These are phyloP conservation scores for Dryadula phaetusa DNA, from an alignment of 2,888 invertebrate genomes.

Conservation along the genomic window DNA sequence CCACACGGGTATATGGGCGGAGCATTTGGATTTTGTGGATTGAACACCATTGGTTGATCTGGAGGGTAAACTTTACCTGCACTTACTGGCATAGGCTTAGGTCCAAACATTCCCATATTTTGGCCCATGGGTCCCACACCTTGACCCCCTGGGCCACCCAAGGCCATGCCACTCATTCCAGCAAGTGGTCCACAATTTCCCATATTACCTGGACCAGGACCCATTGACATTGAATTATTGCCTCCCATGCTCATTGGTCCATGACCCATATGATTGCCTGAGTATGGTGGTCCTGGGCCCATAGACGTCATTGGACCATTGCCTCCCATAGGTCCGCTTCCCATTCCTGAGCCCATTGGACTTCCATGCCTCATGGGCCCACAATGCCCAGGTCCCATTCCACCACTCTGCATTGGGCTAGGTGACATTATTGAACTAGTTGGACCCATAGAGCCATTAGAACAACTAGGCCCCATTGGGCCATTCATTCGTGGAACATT, in stretches of 20 bases:
- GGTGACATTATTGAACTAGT: slow-evolving; percentile 83
- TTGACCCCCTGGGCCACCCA: slow-evolving; percentile 81
- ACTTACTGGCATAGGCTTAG: slow-evolving; percentile 96
- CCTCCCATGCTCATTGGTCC: slow-evolving; percentile 82
- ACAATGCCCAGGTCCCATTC: slow-evolving; percentile 81
- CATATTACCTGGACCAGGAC: slow-evolving; percentile 78
- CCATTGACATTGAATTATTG: slow-evolving; percentile 77
- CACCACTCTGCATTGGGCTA: slow-evolving; percentile 79
- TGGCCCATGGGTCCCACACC: slow-evolving; percentile 85
- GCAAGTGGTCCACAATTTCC: slow-evolving; percentile 79
- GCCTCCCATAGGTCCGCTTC: slow-evolving; percentile 84
- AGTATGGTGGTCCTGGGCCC: slow-evolving; percentile 79
- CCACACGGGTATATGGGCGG: slow-evolving; percentile 99
- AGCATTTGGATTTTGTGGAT: slow-evolving; percentile 98
- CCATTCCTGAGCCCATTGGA: slow-evolving; percentile 83
- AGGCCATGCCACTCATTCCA: slow-evolving; percentile 82
- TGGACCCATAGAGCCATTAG: slow-evolving; percentile 84
- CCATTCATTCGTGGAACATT: slow-evolving; percentile 84
- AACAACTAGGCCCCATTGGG: slow-evolving; percentile 82
- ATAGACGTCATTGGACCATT: slow-evolving; percentile 79
- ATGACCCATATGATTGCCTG: slow-evolving; percentile 80
- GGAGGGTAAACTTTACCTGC: slow-evolving; percentile 97
- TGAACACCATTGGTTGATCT: slow-evolving; percentile 98
- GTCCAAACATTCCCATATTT: slow-evolving; percentile 87
- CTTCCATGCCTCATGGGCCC: slow-evolving; percentile 83